These are phyloP conservation scores for Drosophila micromelanica DNA, from an alignment of 1,140 invertebrate genomes.

Conservation along the genomic window DNA sequence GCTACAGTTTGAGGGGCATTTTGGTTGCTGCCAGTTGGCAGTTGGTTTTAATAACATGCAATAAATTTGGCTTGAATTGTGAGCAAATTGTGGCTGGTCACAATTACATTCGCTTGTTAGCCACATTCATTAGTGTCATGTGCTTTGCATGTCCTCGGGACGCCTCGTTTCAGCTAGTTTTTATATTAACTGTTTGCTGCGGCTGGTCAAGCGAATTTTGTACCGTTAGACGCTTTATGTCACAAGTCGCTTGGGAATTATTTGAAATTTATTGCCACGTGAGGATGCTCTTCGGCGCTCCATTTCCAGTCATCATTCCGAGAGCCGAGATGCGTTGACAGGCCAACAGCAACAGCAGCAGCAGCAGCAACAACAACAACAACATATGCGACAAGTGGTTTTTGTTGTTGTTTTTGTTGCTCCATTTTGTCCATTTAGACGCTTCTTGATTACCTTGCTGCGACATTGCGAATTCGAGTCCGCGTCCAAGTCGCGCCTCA, in stretches of 20 bases:
- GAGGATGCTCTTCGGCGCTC: constrained; percentile 59
- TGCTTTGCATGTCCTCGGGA: constrained; percentile 61
- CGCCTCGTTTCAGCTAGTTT: neutral
- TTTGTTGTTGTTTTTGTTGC: constrained; percentile 44
- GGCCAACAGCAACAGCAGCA: constrained; percentile 42
- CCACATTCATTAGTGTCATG: constrained; percentile 73
- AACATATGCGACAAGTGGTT: too few species aligned
- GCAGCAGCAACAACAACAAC: constrained; percentile 13
- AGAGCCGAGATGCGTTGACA: constrained; percentile 64
- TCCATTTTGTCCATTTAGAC: constrained; percentile 80
- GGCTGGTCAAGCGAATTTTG: constrained; percentile 17
- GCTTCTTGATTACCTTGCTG: constrained; percentile 75
- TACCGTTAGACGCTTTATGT: constrained; percentile 63
- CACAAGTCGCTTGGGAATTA: constrained; percentile 41
- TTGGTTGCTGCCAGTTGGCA: neutral
- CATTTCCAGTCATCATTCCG: constrained; percentile 58
- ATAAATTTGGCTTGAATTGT: constrained; percentile 62
- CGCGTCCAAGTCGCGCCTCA: constrained; percentile 32
- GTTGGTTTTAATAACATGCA: constrained; percentile 23
- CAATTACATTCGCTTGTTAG: constrained; percentile 68
- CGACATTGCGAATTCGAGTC: constrained; percentile 37
- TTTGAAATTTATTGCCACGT: constrained; percentile 29
- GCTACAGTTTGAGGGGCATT: constrained; percentile 53
- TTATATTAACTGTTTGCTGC: constrained; percentile 8
- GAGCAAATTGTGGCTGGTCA: constrained; percentile 69